A percentile compares a stretch with the other conserved stretches of the same genome.
phyloP scores from a whole-genome alignment of 2,888 invertebrate species.

The Athalia rosae region DNA sequence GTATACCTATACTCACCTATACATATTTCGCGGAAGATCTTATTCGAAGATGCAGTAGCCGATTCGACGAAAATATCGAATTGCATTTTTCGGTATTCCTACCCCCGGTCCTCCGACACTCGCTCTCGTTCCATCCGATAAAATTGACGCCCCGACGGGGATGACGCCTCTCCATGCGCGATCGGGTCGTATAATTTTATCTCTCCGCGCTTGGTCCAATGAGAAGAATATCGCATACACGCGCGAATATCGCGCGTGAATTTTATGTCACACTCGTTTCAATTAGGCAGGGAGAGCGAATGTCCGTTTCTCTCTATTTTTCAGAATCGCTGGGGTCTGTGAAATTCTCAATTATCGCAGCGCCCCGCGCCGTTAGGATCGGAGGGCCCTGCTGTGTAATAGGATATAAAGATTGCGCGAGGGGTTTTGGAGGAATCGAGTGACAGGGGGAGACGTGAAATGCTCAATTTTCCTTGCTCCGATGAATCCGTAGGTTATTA shows the following conservation, averaged over 20 bases:
- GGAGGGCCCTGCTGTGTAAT: too few relatives aligned
- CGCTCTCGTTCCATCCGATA: neutral
- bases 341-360: too few relatives aligned
- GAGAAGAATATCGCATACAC: slow-evolving; percentile 11
- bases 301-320: neutral
- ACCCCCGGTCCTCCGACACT: neutral
- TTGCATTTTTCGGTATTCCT: neutral
- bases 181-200: slow-evolving; percentile 19
- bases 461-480: too few relatives aligned
- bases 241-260: neutral
- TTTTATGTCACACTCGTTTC: neutral
- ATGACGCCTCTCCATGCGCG: slow-evolving; percentile 11
- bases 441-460: too few relatives aligned
- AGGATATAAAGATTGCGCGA: too few relatives aligned
- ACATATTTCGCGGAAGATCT: slow-evolving; percentile 28
- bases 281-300: neutral
- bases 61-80: neutral
- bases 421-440: too few relatives aligned
- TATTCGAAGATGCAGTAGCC: slow-evolving; percentile 6
- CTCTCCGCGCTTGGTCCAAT: neutral
- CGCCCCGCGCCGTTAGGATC: too few relatives aligned
- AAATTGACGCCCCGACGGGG: neutral
- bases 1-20: too few relatives aligned
- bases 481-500: too few relatives aligned
- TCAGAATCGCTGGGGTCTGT: neutral